Percentiles rank a stretch among this genome's conserved stretches.
Conservation (phyloP, 2,888 invertebrate genomes). For the Pollenia amentaria region DNA sequence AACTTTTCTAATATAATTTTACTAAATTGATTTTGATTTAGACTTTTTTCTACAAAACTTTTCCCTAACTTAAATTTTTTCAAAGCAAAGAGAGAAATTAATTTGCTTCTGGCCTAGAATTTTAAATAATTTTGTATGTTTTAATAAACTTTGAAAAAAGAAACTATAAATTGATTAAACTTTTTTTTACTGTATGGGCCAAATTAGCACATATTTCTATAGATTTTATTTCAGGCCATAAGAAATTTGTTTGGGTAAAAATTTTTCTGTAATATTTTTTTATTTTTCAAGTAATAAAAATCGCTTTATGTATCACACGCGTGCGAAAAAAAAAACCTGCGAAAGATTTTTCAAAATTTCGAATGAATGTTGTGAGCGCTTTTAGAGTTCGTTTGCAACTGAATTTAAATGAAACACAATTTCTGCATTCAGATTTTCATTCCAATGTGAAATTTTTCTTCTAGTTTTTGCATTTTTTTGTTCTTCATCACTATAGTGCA, state of each 20-base stretch:
- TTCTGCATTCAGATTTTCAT: slow-evolving; percentile 68
- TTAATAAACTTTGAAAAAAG: background rate
- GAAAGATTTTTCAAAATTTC: slow-evolving; percentile 30
- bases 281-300: slow-evolving; percentile 34
- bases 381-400: slow-evolving; percentile 74
- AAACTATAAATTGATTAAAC: slow-evolving; percentile 1
- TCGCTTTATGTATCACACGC: slow-evolving; percentile 70
- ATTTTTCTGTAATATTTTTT: background rate
- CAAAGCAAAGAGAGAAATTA: background rate
- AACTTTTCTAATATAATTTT: no score
- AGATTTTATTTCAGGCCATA: background rate
- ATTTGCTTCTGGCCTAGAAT: background rate
- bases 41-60: no score
- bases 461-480: background rate
- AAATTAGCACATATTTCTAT: background rate
- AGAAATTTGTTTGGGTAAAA: slow-evolving; percentile 3
- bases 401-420: slow-evolving; percentile 70
- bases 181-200: background rate
- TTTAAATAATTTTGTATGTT: background rate
- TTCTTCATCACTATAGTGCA: slow-evolving; percentile 34
- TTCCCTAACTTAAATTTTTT: no score
- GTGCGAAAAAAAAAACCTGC: slow-evolving; percentile 66
- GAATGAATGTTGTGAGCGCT: slow-evolving; percentile 69
- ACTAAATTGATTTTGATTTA: no score
- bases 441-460: slow-evolving; percentile 43